These are phyloP conservation scores for Babylonia areolata DNA, from an alignment of 1,140 invertebrate genomes.

Conservation along the genomic window DNA sequence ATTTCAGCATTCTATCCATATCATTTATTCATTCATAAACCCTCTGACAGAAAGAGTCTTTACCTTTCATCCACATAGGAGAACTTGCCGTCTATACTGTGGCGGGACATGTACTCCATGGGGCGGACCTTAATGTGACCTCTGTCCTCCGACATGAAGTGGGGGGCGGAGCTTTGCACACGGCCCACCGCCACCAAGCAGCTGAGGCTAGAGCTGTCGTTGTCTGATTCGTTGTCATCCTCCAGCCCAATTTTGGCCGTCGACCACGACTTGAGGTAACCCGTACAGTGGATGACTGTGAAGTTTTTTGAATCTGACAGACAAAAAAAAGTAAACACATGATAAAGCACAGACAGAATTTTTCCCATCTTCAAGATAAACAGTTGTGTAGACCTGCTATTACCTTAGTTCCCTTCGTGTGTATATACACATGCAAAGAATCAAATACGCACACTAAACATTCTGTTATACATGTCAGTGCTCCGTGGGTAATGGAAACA, in stretches of 20 bases:
- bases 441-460: too few species aligned
- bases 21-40: too few species aligned
- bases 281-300: slow-evolving; percentile 89
- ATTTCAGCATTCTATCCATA: too few species aligned
- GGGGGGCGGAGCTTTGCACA: slow-evolving; percentile 77
- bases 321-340: too few species aligned
- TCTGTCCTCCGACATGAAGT: slow-evolving; percentile 55
- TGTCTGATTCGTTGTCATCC: slow-evolving; percentile 80
- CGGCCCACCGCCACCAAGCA: slow-evolving; percentile 85
- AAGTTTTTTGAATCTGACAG: slow-evolving; percentile 83
- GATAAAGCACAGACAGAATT: too few species aligned
- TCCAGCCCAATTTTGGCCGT: slow-evolving; percentile 84
- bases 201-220: slow-evolving; percentile 87
- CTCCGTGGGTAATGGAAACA: too few species aligned
- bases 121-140: slow-evolving; percentile 72
- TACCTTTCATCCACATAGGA: slow-evolving; percentile 84
- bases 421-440: too few species aligned
- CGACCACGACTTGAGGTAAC: slow-evolving; percentile 94
- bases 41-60: too few species aligned
- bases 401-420: too few species aligned
- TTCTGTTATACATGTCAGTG: too few species aligned
- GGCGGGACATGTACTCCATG: slow-evolving; percentile 83
- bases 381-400: too few species aligned
- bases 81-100: slow-evolving; percentile 81
- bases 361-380: too few species aligned